Evolutionary conservation across 1,140 invertebrate species (phyloP).

Genomic region (Heliconius nattereri): DNA sequence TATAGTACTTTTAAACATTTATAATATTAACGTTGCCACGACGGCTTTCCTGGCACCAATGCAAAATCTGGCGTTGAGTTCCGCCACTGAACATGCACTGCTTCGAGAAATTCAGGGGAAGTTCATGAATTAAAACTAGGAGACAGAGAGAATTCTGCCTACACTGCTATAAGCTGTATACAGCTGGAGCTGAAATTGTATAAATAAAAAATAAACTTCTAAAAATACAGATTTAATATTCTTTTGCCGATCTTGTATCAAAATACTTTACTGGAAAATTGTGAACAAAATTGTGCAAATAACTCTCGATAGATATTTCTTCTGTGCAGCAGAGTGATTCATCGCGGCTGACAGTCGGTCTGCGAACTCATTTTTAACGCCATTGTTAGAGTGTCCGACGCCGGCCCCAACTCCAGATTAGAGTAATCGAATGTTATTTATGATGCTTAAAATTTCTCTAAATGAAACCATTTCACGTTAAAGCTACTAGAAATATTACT

Average conservation of each 20-base stretch:
- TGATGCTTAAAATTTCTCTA: conserved; percentile 44
- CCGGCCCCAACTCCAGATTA: conserved; percentile 43
- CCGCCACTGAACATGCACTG: too few relatives aligned
- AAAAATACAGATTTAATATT: not conserved
- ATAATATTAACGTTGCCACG: too few relatives aligned
- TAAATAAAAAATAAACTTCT: not conserved
- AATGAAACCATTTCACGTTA: conserved; percentile 31
- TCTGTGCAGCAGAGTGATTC: conserved; percentile 57
- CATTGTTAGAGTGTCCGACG: conserved; percentile 67
- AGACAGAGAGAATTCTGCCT: too few relatives aligned
- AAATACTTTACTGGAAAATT: not conserved
- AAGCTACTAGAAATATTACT: not conserved
- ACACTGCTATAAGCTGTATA: too few relatives aligned
- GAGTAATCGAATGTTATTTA: conserved; percentile 67
- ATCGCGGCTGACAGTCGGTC: conserved; percentile 61
- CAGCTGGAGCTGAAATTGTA: too few relatives aligned
- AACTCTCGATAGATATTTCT: conserved; percentile 47
- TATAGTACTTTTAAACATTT: too few relatives aligned
- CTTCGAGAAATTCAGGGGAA: too few relatives aligned
- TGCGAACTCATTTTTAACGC: conserved; percentile 70
- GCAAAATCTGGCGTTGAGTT: too few relatives aligned
- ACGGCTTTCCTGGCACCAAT: too few relatives aligned
- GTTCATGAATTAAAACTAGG: too few relatives aligned
- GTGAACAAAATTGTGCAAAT: conserved; percentile 47
- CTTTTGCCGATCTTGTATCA: not conserved